Evolutionary conservation across 2,888 invertebrate species (phyloP), one percentile per base, ranked within the genome.

Genomic region (Abscondita cerata): DNA sequence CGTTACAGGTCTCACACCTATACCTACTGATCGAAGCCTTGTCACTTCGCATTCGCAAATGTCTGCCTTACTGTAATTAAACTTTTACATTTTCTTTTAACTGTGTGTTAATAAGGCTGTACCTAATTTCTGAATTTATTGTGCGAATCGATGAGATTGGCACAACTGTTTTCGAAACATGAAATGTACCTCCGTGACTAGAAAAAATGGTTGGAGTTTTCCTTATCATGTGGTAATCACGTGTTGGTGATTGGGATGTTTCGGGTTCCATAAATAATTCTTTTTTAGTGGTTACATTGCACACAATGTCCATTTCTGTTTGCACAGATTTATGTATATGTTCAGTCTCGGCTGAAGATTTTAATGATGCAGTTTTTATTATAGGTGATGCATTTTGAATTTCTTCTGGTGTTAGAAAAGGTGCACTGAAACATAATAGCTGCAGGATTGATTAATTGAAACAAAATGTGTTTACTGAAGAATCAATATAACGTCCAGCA

Each of bases 171-270:
- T 66, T 71, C 5, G 72, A 72, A 12, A 74, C 68, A 38, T 70
- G 70, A 52, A 75, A 74, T 0, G 74, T 74, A 8, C 73, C 74
- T n/a, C 74, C 75, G 38, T 73, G 71, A 5, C 70, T 66, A 3
- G 52, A 25, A 2, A 6, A 2, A 25, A 25, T 6, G 25, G 25
- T 6, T 6, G 52, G 33, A 11, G 18, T 12, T 16, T 16, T 41
- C 15, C 8, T 41, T 2, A 15, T 41, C 13, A 13, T 13, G 8
- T 9, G 9, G 15, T 16, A 3, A 4, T 25, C 25, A 6, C 25
- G 25, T 25, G 6, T 25, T 25, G 25, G 25, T 25, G 6, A 2
- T 25, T 25, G 25, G 6, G 6, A 2, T 25, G 6, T 25, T 25
- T 25, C 25, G 2, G 25, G 25, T 25, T 25, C 25, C 2, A 25